Base-by-base conservation (phyloP, 2,888 invertebrate genomes). In the Drosophila kuntzei region DNA sequence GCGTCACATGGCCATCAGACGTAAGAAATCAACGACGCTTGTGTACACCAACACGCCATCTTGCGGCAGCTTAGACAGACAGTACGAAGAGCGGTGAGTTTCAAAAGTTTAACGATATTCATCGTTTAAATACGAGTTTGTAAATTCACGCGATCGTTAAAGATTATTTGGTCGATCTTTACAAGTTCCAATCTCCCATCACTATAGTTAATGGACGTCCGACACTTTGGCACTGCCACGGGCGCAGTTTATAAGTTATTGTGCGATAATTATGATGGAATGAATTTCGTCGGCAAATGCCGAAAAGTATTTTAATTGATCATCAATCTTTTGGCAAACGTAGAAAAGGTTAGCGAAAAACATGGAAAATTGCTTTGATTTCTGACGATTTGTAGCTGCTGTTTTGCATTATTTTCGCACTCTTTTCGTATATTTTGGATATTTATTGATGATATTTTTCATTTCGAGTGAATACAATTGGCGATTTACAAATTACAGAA, bases 1-100 rank as follows among this genome's bases (percentile, higher is more conserved):
- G 87, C 93, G 95, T 75, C 95, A 95, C 90, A 94, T 94, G 85
- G 95, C 95, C 37, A 94, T 95, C 43, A 92, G 95, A 57, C 93
- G 95, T 76, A 94, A 94, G 72, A 93, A 93, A 74, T 93, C 93
- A 47, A 39, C 63, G 8, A 43, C 55, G 44, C 37, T 63, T 54
- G 55, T 54, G 49, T 54, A 43, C 22, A 53, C 20, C 5, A 44
- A 27, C 11, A 47, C 79, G 71, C 76, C 75, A 63, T 34, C 76
- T 79, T 32, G n/a, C 71, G 60, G 69, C 63, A n/a, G 25, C 29
- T 11, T 4, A 11, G 44, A 69, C 27, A 57, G 57, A 14, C 57
- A 47, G 47, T 11, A 2, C 2, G 36, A 14, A 5, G 44, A 53
- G 12, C 44, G 74, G 75, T 76, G 47, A 76, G 76, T 76, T 16